Evolutionary conservation across 2,113 vertebrate species (phyloP), one percentile per base, ranked within the genome.

Genomic region (Panurus biarmicus): DNA sequence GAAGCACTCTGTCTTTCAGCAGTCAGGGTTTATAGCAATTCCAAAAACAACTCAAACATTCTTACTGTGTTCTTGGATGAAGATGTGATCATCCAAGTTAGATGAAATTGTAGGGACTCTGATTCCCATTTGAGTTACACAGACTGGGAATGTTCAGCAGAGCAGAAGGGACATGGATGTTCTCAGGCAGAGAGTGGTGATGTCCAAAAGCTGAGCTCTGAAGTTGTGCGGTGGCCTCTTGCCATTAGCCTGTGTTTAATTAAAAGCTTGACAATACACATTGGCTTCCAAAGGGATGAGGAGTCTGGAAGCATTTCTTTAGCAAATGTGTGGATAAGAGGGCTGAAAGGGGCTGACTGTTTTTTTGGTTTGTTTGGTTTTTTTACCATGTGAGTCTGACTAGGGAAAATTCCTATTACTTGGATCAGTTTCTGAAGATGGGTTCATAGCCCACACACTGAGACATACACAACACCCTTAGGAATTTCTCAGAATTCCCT

Each of bases 321-420:
- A 73, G 38, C 36, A 28, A 26, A 51, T 1, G 7, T 17, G 48
- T 33, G 76, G 40, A 14, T 35, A 18, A 38, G 29, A 36, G 29
- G 9, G 23, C 22, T 61, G 58, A n/a, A 5, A 12, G 36, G 57
- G 9, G 19, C 29, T 8, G 6, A 33, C 0, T 1, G 8, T n/a
- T n/a, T n/a, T n/a, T n/a, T n/a, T 15, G 44, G 45, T 61, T 31
- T n/a, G n/a, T n/a, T n/a, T n/a, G n/a, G n/a, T 29, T 61, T 53
- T 54, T 72, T 54, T 33, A 50, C 42, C 6, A 0, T 47, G 51
- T 79, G 56, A 69, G 25, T 58, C 57, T 70, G 69, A 29, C 47
- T 14, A 21, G 36, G n/a, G 48, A 58, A 53, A 44, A 75, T 72
- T 85, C 36, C 54, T 69, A 26, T 71, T 38, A 5, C 9, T 64